These are phyloP conservation scores for Dinomys branickii DNA, from an alignment of 2,113 vertebrate species.

Conservation along the genomic window DNA sequence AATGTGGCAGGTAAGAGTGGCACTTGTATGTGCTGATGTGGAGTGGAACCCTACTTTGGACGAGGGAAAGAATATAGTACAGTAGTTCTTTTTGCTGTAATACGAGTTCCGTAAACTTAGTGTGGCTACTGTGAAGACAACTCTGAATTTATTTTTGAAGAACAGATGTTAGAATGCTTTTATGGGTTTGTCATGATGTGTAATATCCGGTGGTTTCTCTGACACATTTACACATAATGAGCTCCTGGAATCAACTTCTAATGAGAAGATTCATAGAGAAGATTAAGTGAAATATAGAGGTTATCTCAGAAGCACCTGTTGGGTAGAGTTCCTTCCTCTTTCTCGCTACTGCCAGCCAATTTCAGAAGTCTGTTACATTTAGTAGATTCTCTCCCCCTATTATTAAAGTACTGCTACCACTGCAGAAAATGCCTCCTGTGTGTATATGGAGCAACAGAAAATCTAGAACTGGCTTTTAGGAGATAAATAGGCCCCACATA, in stretches of 20 bases:
- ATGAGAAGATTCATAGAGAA: conserved; percentile 3
- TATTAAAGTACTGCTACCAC: neutral
- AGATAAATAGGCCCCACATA: neutral
- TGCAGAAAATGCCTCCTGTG: neutral
- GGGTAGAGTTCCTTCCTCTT: neutral
- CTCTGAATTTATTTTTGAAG: conserved; percentile 40
- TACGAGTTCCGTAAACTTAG: neutral
- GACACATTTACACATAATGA: conserved; percentile 27
- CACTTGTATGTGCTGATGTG: accelerated
- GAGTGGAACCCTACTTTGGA: neutral
- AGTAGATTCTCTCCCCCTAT: neutral
- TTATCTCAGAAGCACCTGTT: neutral
- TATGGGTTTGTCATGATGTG: neutral
- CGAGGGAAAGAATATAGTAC: neutral
- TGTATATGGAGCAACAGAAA: neutral
- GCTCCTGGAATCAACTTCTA: conserved; percentile 30
- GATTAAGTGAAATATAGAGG: neutral
- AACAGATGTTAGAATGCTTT: neutral
- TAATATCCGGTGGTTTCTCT: conserved; percentile 32
- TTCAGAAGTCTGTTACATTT: neutral
- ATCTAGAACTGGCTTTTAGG: neutral
- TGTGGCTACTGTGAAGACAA: neutral
- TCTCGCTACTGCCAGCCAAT: neutral
- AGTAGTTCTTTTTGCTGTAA: neutral
- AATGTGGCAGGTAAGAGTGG: conserved; percentile 94